These are phyloP conservation scores for Cenopis cana DNA, from an alignment of 2,888 invertebrate genomes.

Conservation along the genomic window DNA sequence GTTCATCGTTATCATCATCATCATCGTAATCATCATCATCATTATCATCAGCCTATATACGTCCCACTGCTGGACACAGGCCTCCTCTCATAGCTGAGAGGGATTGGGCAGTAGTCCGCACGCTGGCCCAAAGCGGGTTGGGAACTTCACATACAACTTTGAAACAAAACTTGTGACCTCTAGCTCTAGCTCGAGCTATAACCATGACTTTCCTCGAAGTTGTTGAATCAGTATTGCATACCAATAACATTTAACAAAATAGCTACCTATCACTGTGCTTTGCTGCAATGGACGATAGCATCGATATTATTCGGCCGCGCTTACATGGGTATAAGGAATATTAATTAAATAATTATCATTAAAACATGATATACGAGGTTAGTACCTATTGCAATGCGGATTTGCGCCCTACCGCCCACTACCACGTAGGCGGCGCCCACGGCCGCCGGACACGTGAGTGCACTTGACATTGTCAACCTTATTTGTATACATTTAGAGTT, in stretches of 20 bases:
- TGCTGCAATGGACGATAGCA: not conserved
- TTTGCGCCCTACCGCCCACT: slow-evolving; percentile 69
- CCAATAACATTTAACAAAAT: no score
- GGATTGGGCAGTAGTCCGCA: no score
- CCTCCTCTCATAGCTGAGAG: no score
- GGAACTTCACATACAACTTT: no score
- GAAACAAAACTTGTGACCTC: not conserved
- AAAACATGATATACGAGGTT: slow-evolving; percentile 61
- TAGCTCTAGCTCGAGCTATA: not conserved
- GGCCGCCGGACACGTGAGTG: slow-evolving; percentile 48
- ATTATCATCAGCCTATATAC: no score
- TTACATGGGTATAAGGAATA: slow-evolving; percentile 53
- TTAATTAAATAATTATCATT: slow-evolving; percentile 51
- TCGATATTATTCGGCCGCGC: slow-evolving; percentile 13
- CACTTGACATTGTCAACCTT: slow-evolving; percentile 11
- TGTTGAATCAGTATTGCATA: no score
- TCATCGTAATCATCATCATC: no score
- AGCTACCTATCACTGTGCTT: not conserved
- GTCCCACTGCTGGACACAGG: no score
- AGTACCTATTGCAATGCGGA: slow-evolving; percentile 73
- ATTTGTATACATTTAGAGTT: slow-evolving; percentile 14
- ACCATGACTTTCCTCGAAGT: not conserved
- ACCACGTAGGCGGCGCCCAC: slow-evolving; percentile 60
- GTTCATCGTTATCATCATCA: no score
- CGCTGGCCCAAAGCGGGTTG: no score